Evolutionary conservation across 2,113 vertebrate species (phyloP).

Genomic region (Misgurnus anguillicaudatus): DNA sequence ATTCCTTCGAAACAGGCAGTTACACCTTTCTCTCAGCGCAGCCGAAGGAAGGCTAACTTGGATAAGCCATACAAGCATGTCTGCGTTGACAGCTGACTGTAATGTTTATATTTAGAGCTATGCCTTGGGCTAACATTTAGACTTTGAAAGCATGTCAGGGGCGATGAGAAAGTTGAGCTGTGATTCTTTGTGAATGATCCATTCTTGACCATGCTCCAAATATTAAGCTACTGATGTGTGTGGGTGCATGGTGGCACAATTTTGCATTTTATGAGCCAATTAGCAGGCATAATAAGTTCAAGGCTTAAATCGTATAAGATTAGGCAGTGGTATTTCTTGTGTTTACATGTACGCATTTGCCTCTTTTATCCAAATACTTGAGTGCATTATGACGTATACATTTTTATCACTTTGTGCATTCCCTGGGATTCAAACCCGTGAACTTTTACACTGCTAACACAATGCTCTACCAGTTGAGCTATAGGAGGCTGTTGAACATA

Average conservation of each 20-base stretch:
- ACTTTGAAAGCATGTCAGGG: constrained; percentile 27
- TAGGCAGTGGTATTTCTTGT: constrained; percentile 9
- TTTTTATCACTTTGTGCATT: no score
- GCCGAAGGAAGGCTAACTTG: background rate
- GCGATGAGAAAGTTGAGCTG: constrained; percentile 30
- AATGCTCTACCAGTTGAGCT: no score
- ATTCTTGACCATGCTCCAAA: background rate
- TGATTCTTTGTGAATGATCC: constrained; percentile 33
- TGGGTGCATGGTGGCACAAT: background rate
- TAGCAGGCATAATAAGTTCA: constrained; percentile 9
- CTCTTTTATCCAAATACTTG: no score
- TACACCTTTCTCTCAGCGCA: background rate
- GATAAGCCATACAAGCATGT: constrained; percentile 6
- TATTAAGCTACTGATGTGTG: background rate
- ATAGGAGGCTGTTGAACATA: no score
- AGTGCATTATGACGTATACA: no score
- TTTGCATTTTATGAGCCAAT: constrained; percentile 41
- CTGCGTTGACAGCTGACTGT: constrained; percentile 37
- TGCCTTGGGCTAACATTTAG: constrained; percentile 32
- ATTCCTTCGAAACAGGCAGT: constrained; percentile 7
- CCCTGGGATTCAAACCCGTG: no score
- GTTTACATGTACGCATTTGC: no score
- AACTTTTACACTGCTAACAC: no score
- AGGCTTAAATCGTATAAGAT: constrained; percentile 47
- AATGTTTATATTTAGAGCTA: constrained; percentile 46